A percentile compares a stretch with the other conserved stretches of the same genome.
These are phyloP conservation scores for Aphis craccivora DNA, from an alignment of 1,140 invertebrate species.

Conservation along the genomic window DNA sequence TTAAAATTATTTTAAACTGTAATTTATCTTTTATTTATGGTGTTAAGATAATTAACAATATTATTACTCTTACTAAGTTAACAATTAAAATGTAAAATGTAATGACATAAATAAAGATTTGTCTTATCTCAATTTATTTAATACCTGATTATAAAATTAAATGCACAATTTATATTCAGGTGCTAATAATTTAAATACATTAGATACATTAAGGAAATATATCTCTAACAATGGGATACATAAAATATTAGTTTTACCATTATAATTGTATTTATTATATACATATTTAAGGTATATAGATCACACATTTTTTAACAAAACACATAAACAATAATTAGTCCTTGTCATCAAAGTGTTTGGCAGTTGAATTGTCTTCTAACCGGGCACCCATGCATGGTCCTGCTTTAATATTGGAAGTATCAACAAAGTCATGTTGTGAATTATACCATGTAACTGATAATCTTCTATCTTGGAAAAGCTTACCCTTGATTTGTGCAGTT, in stretches of 20 bases:
- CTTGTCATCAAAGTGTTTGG: slow-evolving; percentile 9
- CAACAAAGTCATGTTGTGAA: slow-evolving; percentile 58
- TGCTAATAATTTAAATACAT: neutral
- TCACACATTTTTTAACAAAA: slow-evolving; percentile 34
- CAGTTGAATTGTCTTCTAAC: neutral
- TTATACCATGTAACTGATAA: slow-evolving; percentile 65
- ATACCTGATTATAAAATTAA: neutral
- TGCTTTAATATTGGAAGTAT: slow-evolving; percentile 54
- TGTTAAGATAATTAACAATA: slow-evolving; percentile 14
- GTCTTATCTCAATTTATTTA: neutral
- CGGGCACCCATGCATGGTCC: slow-evolving; percentile 45
- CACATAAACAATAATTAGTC: slow-evolving; percentile 9
- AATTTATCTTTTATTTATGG: neutral
- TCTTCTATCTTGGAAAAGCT: slow-evolving; percentile 70
- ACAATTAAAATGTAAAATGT: slow-evolving; percentile 23
- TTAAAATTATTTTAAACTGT: neutral
- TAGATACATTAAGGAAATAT: neutral
- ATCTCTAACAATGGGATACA: slow-evolving; percentile 1
- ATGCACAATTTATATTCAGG: neutral
- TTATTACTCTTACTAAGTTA: neutral
- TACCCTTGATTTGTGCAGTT: slow-evolving; percentile 72
- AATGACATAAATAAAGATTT: neutral
- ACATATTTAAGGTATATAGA: slow-evolving; percentile 48
- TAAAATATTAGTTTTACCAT: slow-evolving; percentile 7
- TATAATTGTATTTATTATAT: slow-evolving; percentile 36